Conservation (phyloP, 2,888 invertebrate genomes). For the Acleris holmiana region DNA sequence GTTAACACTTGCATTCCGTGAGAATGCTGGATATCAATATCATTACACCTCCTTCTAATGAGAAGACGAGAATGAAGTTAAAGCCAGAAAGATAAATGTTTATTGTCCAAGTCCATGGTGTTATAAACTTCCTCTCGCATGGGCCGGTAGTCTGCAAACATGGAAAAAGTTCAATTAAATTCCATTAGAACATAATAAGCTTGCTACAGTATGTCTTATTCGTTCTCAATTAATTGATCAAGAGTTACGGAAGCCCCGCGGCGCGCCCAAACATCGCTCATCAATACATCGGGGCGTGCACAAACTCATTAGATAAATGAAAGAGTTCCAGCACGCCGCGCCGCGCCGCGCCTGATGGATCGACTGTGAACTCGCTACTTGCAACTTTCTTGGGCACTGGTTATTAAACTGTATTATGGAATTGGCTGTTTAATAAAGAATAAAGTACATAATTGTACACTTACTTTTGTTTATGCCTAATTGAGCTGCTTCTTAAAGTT, state of each 20-base stretch:
- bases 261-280: conserved; percentile 55
- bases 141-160: not conserved
- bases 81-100: too few species aligned
- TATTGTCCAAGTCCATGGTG: too few species aligned
- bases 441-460: too few species aligned
- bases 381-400: conserved; percentile 6
- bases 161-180: conserved; percentile 16
- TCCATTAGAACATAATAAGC: conserved; percentile 23
- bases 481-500: too few species aligned
- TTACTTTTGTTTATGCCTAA: too few species aligned
- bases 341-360: conserved; percentile 65
- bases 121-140: too few species aligned
- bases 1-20: too few species aligned
- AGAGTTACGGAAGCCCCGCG: conserved; percentile 61
- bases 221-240: conserved; percentile 68
- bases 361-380: conserved; percentile 44
- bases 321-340: conserved; percentile 73
- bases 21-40: too few species aligned
- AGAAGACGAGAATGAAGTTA: too few species aligned
- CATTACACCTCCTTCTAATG: too few species aligned
- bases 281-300: conserved; percentile 37
- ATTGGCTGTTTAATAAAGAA: not conserved
- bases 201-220: conserved; percentile 42
- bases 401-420: conserved; percentile 16
- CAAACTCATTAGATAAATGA: conserved; percentile 80